Evolutionary conservation across 2,888 invertebrate species (phyloP).

Genomic region (Heliconius sara): DNA sequence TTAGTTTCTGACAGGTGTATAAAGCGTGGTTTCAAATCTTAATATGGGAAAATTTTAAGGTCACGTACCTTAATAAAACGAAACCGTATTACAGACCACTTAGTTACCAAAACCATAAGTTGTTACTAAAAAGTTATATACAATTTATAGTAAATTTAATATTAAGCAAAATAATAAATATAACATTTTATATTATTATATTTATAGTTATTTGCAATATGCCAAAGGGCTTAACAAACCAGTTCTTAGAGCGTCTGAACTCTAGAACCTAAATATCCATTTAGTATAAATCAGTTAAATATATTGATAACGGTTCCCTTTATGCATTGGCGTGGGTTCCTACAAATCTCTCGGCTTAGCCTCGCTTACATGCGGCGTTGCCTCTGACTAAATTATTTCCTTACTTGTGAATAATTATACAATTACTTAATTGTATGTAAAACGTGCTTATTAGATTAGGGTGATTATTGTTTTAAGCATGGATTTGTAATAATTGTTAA

Average conservation of each 20-base stretch:
- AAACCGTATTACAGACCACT: too few relatives aligned
- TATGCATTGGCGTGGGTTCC: constrained; percentile 29
- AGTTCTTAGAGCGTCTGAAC: neutral
- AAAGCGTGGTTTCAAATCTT: neutral
- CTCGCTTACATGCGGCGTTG: constrained; percentile 26
- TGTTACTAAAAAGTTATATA: too few relatives aligned
- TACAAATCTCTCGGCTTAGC: constrained; percentile 22
- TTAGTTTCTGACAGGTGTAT: neutral
- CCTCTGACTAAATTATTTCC: constrained; percentile 27
- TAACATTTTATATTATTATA: neutral
- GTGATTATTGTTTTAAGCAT: neutral
- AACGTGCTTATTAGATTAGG: neutral
- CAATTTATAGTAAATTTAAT: too few relatives aligned
- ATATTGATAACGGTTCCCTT: constrained; percentile 37
- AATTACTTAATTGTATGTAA: constrained; percentile 63
- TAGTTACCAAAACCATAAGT: too few relatives aligned
- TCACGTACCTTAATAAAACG: too few relatives aligned
- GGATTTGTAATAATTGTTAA: neutral
- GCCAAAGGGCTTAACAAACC: neutral
- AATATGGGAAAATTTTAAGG: neutral
- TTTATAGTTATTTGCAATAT: neutral
- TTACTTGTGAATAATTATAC: constrained; percentile 69
- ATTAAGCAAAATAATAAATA: too few relatives aligned
- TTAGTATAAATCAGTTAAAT: constrained; percentile 43
- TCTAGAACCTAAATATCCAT: constrained; percentile 47